A percentile compares a stretch with the other conserved stretches of the same genome.
phyloP scores from a whole-genome alignment of 1,140 invertebrate genomes.

The Aphaenogaster rudis region DNA sequence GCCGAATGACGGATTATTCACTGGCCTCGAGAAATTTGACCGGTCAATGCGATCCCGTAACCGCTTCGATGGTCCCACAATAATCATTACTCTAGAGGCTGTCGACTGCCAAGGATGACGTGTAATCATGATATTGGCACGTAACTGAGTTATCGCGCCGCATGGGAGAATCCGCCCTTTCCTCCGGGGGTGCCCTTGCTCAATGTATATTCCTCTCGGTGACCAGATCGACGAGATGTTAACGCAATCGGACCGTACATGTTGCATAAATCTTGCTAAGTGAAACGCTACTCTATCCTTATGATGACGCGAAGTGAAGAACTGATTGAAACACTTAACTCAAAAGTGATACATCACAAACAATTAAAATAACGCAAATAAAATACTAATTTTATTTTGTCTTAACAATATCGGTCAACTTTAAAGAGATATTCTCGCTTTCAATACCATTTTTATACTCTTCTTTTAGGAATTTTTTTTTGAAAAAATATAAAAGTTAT shows the following conservation, averaged over 20 bases:
- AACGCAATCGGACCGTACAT: conserved; percentile 32
- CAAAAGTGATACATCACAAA: not conserved
- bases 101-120: conserved; percentile 75
- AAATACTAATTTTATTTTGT: not conserved
- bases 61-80: conserved; percentile 55
- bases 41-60: conserved; percentile 63
- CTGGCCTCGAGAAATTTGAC: conserved; percentile 64
- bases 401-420: not conserved
- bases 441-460: too few species aligned
- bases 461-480: too few species aligned
- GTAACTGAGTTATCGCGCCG: conserved; percentile 73
- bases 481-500: too few species aligned
- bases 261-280: conserved; percentile 23
- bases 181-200: conserved; percentile 54
- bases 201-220: conserved; percentile 46
- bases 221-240: conserved; percentile 64
- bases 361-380: not conserved
- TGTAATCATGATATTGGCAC: conserved; percentile 78
- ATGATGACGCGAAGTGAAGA: not conserved
- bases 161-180: conserved; percentile 60
- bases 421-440: too few species aligned
- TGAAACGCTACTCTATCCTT: conserved; percentile 16
- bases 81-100: conserved; percentile 71
- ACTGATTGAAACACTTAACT: not conserved
- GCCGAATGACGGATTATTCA: conserved; percentile 54